These are phyloP conservation scores for Drosophila engyochracea DNA, from an alignment of 2,888 invertebrate species.

Conservation along the genomic window DNA sequence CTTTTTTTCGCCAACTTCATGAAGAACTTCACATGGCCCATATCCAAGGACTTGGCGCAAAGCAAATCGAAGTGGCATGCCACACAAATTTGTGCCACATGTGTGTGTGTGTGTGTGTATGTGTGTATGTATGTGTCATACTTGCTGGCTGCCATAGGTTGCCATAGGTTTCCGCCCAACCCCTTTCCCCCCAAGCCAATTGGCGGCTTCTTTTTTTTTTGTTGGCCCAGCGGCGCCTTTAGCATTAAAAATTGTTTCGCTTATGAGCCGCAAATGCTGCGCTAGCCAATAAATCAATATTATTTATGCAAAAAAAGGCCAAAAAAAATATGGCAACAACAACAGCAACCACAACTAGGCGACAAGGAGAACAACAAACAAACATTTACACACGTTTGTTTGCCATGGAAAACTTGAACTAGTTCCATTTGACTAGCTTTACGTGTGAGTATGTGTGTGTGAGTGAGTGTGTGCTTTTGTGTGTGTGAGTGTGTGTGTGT, in stretches of 20 bases:
- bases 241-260: constrained; percentile 74
- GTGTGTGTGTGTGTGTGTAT: constrained; percentile 57
- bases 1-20: not conserved
- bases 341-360: constrained; percentile 28
- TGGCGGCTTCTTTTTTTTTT: constrained; percentile 17
- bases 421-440: constrained; percentile 40
- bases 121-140: constrained; percentile 55
- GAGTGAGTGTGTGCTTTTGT: not conserved
- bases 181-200: not conserved
- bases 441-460: constrained; percentile 3
- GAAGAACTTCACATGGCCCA: constrained; percentile 22
- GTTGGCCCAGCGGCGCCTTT: constrained; percentile 45
- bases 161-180: constrained; percentile 22
- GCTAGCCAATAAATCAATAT: constrained; percentile 80
- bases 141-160: constrained; percentile 58
- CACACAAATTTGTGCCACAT: constrained; percentile 64
- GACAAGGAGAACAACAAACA: constrained; percentile 45
- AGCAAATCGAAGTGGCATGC: constrained; percentile 43
- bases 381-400: constrained; percentile 57
- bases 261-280: constrained; percentile 76
- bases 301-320: constrained; percentile 73
- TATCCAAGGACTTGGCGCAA: constrained; percentile 33
- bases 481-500: not conserved
- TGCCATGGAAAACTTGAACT: constrained; percentile 69
- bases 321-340: constrained; percentile 23